Conservation (phyloP, 2,888 invertebrate genomes). For the Dinocampus coccinellae region DNA sequence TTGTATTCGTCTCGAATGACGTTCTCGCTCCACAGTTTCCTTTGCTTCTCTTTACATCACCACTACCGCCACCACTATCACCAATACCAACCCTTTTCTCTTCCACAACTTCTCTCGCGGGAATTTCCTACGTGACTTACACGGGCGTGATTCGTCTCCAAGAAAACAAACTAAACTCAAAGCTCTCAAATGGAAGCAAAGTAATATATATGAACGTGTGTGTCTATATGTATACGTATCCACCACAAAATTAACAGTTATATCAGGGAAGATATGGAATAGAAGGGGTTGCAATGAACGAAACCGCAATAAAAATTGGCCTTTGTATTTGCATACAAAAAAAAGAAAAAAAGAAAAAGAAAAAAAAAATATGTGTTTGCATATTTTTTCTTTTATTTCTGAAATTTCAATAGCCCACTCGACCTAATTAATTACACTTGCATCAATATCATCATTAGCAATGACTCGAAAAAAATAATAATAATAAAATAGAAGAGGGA, state of each 20-base stretch:
- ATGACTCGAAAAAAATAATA: too few species aligned
- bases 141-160: conserved; percentile 27
- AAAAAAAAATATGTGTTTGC: too few species aligned
- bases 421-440: too few species aligned
- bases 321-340: too few species aligned
- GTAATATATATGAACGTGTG: background rate
- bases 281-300: background rate
- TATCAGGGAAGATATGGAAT: background rate
- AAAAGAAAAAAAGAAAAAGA: too few species aligned
- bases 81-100: conserved; percentile 6
- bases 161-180: background rate
- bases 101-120: conserved; percentile 15
- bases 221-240: background rate
- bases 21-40: conserved; percentile 2
- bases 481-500: too few species aligned
- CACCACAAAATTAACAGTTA: background rate
- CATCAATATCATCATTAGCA: too few species aligned
- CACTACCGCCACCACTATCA: background rate
- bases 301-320: too few species aligned
- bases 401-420: too few species aligned
- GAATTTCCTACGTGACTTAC: conserved; percentile 35
- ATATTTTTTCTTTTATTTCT: too few species aligned
- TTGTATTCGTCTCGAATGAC: conserved; percentile 35
- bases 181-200: conserved; percentile 21
- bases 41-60: conserved; percentile 11